A percentile compares a stretch with the other conserved stretches of the same genome.
These are phyloP conservation scores for Stratiomys singularior DNA, from an alignment of 2,888 invertebrate species.

Conservation along the genomic window DNA sequence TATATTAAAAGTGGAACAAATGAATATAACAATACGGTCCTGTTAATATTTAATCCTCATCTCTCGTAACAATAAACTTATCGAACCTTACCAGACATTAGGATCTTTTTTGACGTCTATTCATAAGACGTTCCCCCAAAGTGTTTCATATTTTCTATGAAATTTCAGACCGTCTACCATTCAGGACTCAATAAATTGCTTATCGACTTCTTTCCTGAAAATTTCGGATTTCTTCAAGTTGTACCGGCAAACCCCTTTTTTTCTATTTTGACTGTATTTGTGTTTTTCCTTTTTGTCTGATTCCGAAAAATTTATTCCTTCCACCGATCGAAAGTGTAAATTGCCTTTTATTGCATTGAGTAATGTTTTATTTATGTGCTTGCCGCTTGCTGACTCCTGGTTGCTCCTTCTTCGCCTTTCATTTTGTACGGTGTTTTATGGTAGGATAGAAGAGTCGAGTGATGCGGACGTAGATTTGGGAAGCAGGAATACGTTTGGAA, in stretches of 20 bases:
- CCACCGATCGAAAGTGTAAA: constrained; percentile 41
- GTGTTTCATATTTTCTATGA: constrained; percentile 22
- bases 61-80: constrained; percentile 23
- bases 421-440: too few species aligned
- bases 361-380: constrained; percentile 44
- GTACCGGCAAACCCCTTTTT: constrained; percentile 3
- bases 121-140: constrained; percentile 29
- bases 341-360: constrained; percentile 44
- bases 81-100: background rate
- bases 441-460: too few species aligned
- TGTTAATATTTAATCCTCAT: constrained; percentile 23
- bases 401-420: background rate
- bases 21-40: background rate
- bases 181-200: constrained; percentile 28
- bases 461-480: too few species aligned
- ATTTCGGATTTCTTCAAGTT: background rate
- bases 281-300: background rate
- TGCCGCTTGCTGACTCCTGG: constrained; percentile 13
- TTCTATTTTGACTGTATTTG: background rate
- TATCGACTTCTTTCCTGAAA: background rate
- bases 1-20: too few species aligned
- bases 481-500: background rate
- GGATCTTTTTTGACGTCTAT: background rate
- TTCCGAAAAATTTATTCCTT: constrained; percentile 38
- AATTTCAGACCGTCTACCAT: constrained; percentile 11